Evolutionary conservation across 2,797 vertebrate species (phyloP), one percentile per base, ranked within the genome.

Genomic region (Pristis pectinata): DNA sequence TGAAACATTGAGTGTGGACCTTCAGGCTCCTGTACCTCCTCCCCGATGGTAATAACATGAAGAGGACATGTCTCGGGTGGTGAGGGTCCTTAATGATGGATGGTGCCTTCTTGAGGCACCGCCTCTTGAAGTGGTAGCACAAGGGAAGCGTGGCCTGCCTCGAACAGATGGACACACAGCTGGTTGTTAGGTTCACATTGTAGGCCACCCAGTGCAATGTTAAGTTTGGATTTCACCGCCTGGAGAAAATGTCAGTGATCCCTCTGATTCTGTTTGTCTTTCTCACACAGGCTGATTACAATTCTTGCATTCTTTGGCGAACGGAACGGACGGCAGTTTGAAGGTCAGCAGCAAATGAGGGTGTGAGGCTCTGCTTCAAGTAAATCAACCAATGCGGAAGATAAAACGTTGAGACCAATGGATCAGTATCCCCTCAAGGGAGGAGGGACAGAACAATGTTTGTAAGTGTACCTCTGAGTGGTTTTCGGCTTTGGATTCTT

Each of bases 241-340:
- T 30, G 27, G 34, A 34, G 3, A 59, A 17, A 61, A 64, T 4
- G n/a, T 0, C 59, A 11, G 8, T 19, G n/a, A 10, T 17, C 37
- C n/a, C n/a, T 10, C 49, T 59, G 53, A 87, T 41, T 24, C 59
- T 41, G 19, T 41, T 41, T 91, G 61, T 22, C 41, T 27, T 61
- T 24, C 87, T 67, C 87, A 67, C 15, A n/a, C n/a, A 91, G 87
- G n/a, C 59, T 91, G n/a, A 64, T 91, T 24, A 91, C n/a, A 3
- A 91, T 91, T 24, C 64, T 91, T 91, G 87, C 87, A 41, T 91
- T 19, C 87, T 91, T 91, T 91, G 87, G 87, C 67, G 87, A 91
- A 91, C 87, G 37, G 87, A 91, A 22, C 87, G 19, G n/a, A 91
- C 87, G 19, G 61, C 87, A 37, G 87, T 91, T 91, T 91, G 87